Base-by-base conservation (phyloP, 2,113 vertebrate species). In the Urocitellus parryii region DNA sequence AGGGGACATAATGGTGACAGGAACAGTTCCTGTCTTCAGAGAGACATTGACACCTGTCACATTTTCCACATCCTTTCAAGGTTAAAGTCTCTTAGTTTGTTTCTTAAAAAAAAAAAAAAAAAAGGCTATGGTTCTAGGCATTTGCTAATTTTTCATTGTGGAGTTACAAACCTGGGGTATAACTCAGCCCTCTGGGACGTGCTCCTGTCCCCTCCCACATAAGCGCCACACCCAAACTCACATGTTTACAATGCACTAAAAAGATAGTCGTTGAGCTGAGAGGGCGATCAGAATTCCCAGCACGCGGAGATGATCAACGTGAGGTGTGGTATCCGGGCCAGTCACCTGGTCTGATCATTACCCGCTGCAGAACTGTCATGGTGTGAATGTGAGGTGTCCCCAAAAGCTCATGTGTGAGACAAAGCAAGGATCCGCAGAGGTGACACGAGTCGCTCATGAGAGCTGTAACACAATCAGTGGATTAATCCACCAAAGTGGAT, bases 151-250 rank as follows among this genome's bases (percentile, higher is more conserved):
- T 34, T 39, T 68, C 65, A 61, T 34, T 83, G 42, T 61, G 61
- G 61, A 63, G 61, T 25, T 32, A 70, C 37, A 88, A 34, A 70
- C 27, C 9, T n/a, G 25, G 29, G 8, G 22, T 51, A 4, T 13
- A 74, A 0, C 4, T 63, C 20, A 9, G 29, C 61, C 14, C 56
- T 65, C 34, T 18, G 25, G 70, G 74, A 73, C 7, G 1, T 4
- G 1, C 8, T 45, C 70, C 1, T 0, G 7, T 20, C 32, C 77
- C 51, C 8, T 20, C 34, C 18, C 67, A 48, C 1, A 12, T 7
- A 6, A 13, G 12, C 4, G 3, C 77, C 37, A 14, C 5, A 53
- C 53, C 63, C 25, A 42, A 12, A 67, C 34, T 53, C 51, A 32
- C 20, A 32, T 0, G 0, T 20, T 32, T 17, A 51, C 51, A 76